A percentile compares a stretch with the other conserved stretches of the same genome.
Conservation (phyloP, 2,888 invertebrate species). For the Ethmia dodecea region DNA sequence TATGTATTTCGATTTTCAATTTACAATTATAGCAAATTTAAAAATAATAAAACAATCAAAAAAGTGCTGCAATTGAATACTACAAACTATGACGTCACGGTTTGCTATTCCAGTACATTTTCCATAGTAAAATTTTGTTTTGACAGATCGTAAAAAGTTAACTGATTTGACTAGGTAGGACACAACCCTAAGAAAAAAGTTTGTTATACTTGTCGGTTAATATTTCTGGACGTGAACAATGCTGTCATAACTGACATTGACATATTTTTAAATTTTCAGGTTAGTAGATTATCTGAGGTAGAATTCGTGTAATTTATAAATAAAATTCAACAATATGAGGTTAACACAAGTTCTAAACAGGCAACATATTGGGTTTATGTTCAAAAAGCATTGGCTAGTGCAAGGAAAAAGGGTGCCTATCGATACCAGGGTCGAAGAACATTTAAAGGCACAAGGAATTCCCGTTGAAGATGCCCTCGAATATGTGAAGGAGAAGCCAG, state of each 20-base stretch:
- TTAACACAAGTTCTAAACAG: constrained; percentile 78
- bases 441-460: constrained; percentile 77
- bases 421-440: constrained; percentile 74
- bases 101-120: no score
- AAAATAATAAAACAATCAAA: no score
- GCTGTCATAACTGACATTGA: background rate
- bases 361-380: constrained; percentile 85
- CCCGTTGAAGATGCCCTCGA: constrained; percentile 80
- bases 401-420: constrained; percentile 79
- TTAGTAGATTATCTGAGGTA: background rate
- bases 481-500: constrained; percentile 62
- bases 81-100: no score
- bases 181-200: no score
- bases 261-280: no score
- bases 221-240: background rate
- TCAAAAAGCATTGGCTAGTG: constrained; percentile 83
- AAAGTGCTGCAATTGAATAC: no score
- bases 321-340: constrained; percentile 73
- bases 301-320: background rate
- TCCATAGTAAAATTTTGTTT: no score
- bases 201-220: no score
- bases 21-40: no score
- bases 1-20: no score
- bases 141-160: no score
- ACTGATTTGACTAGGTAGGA: no score